Percentiles rank a stretch among this genome's conserved stretches.
Conservation (phyloP, 2,113 vertebrate species). For the Oreochromis tanganicae region DNA sequence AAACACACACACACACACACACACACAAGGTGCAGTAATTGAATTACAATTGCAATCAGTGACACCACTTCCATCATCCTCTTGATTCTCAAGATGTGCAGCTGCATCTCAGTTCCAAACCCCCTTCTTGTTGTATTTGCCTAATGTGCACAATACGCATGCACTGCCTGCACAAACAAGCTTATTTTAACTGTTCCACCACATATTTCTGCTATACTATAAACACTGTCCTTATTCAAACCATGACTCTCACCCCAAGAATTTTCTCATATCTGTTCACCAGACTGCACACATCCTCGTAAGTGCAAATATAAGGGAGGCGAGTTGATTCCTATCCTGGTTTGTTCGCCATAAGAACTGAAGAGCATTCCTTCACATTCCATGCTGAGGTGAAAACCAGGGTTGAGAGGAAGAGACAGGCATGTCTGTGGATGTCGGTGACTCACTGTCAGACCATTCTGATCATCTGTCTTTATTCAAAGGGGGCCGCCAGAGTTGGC, state of each 20-base stretch:
- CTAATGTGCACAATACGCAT: background rate
- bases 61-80: background rate
- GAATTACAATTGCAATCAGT: background rate
- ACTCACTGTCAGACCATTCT: conserved; percentile 34
- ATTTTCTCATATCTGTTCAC: conserved; percentile 3
- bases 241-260: conserved; percentile 11
- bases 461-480: conserved; percentile 54
- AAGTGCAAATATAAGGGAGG: conserved; percentile 7
- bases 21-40: background rate
- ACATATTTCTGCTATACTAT: conserved; percentile 32
- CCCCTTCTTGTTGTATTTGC: background rate
- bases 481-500: background rate
- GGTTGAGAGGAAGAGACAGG: conserved; percentile 32
- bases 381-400: conserved; percentile 42
- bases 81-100: background rate
- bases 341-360: conserved; percentile 21
- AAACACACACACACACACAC: background rate
- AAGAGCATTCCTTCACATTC: conserved; percentile 50
- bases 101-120: background rate
- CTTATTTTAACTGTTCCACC: conserved; percentile 43
- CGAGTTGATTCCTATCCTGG: conserved; percentile 57
- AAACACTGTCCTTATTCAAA: conserved; percentile 20
- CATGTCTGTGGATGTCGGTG: conserved; percentile 58
- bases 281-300: background rate
- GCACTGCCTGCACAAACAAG: conserved; percentile 18